phyloP scores from a whole-genome alignment of 1,140 invertebrate genomes.

The Calliphora vicina region DNA sequence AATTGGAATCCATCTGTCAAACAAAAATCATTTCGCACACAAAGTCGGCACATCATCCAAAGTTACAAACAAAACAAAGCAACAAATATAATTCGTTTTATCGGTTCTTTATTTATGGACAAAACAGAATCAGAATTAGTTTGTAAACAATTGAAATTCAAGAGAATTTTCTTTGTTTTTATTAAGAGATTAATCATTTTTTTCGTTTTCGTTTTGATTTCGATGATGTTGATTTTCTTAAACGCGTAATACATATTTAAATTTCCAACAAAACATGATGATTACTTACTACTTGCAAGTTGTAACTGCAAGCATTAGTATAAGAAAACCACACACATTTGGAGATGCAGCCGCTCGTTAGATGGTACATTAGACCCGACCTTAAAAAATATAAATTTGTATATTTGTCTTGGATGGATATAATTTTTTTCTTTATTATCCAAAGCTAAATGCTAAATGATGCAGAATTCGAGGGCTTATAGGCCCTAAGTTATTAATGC shows the following conservation, averaged over 20 bases:
- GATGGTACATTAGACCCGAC: no score
- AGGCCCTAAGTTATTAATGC: no score
- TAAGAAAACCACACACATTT: no score
- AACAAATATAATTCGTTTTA: no score
- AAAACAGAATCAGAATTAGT: background rate
- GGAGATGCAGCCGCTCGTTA: no score
- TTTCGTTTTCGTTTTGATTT: background rate
- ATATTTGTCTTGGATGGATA: no score
- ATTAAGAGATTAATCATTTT: background rate
- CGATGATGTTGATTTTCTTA: background rate
- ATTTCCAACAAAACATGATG: no score
- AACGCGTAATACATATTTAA: background rate
- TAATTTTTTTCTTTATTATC: no score
- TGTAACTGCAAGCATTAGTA: no score
- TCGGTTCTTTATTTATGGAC: background rate
- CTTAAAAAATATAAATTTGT: no score
- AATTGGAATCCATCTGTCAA: slow-evolving; percentile 31
- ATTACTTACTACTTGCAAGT: background rate
- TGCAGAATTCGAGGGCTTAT: no score
- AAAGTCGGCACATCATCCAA: slow-evolving; percentile 26
- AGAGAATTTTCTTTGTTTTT: background rate
- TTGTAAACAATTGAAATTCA: background rate
- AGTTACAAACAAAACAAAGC: background rate
- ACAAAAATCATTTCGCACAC: slow-evolving; percentile 28
- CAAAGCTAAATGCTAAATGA: no score